A percentile compares a stretch with the other conserved stretches of the same genome.
phyloP scores from a whole-genome alignment of 2,888 invertebrate species.

The Microplitis manilae region DNA sequence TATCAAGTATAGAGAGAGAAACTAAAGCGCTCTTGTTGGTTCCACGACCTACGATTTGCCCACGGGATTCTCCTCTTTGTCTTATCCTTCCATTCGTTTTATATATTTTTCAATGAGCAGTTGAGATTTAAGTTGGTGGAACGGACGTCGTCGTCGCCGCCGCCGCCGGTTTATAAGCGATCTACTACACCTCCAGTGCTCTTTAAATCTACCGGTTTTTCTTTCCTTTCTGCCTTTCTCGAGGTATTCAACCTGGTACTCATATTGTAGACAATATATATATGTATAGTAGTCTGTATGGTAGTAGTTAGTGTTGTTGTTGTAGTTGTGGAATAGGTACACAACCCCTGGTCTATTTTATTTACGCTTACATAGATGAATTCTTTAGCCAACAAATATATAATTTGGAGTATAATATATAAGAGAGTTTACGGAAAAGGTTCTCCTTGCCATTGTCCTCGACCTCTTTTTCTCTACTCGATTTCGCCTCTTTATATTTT shows the following conservation, averaged over 20 bases:
- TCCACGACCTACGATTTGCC: conserved; percentile 34
- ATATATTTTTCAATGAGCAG: not conserved
- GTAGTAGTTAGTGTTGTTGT: conserved; percentile 10
- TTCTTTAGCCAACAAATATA: not conserved
- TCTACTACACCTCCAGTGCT: conserved; percentile 40
- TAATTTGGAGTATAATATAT: not conserved
- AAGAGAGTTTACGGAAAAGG: conserved; percentile 9
- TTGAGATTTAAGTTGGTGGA: conserved; percentile 35
- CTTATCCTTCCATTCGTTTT: conserved; percentile 19
- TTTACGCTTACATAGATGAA: conserved; percentile 10
- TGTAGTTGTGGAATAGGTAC: conserved; percentile 18
- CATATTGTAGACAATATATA: not conserved
- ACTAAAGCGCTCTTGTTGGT: not conserved
- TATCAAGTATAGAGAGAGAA: not conserved
- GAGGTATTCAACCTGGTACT: conserved; percentile 18
- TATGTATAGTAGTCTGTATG: not conserved
- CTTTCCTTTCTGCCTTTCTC: conserved; percentile 30
- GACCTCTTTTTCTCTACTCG: conserved; percentile 14
- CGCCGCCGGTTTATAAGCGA: conserved; percentile 38
- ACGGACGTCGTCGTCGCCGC: conserved; percentile 35
- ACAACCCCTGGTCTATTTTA: conserved; percentile 11
- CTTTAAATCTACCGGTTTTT: conserved; percentile 52
- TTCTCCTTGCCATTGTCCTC: conserved; percentile 25
- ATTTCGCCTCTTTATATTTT: not conserved
- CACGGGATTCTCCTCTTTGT: conserved; percentile 33